Evolutionary conservation across 1,140 invertebrate species (phyloP), one percentile per base, ranked within the genome.

Genomic region (Fopius arisanus): DNA sequence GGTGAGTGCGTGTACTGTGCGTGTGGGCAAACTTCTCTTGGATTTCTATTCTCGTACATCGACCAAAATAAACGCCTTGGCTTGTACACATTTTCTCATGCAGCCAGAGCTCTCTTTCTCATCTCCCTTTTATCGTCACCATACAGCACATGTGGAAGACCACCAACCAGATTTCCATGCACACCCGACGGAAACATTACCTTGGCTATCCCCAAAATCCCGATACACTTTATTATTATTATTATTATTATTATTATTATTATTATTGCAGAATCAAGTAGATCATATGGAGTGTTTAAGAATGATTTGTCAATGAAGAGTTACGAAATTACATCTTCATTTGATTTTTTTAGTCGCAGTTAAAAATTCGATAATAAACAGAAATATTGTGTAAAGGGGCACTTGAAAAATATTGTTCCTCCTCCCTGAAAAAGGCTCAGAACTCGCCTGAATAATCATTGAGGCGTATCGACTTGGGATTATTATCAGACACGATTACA

Each of bases 41-140:
- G 29, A 74, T 79, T 77, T 84, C 85, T 87, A 86, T 87, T 87
- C 80, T 78, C 70, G 79, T 82, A 79, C 78, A 67, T 77, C 16
- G 51, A 75, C 81, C 79, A 81, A 78, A 87, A 87, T 86, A 86
- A 86, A 85, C 82, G 40, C 67, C 80, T 81, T 31, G 28, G 81
- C 81, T 82, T 84, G 79, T 81, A 82, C 80, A 82, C 82, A 75
- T 33, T 63, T 74, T 65, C 48, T 63, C 59, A 59, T 67, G 72
- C 72, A 68, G 37, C 63, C 66, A 65, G 62, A 65, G 26, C 1
- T 65, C 29, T 37, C 29, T 62, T 29, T 73, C 67, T 73, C 63
- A 67, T 73, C 66, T 65, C 67, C 28, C 62, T 73, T 73, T 73
- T 59, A 54, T 72, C 37, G 26, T 21, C 68, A 65, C 59, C 31